Percentiles rank a stretch among this genome's conserved stretches.
Conservation (phyloP, 2,113 vertebrate species). For the Xiphophorus maculatus region DNA sequence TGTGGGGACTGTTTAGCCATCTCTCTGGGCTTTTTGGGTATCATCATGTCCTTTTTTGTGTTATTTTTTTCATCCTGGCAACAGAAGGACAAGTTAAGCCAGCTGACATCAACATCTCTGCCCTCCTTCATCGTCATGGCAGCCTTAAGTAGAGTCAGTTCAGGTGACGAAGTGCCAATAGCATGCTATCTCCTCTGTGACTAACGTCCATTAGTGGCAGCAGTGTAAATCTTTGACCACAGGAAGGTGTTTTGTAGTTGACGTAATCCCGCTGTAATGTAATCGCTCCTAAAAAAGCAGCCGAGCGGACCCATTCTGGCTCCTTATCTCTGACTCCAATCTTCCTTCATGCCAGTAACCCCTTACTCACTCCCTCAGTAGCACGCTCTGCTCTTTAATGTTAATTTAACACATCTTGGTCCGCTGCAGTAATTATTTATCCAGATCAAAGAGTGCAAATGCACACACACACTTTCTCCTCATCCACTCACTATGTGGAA, state of each 20-base stretch:
- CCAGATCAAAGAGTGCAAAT: constrained; percentile 26
- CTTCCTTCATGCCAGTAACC: constrained; percentile 42
- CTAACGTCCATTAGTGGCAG: constrained; percentile 33
- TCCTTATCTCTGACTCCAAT: constrained; percentile 58
- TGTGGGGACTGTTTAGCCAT: constrained; percentile 54
- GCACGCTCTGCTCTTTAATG: constrained; percentile 10
- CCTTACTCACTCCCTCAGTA: constrained; percentile 28
- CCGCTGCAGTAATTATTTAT: constrained; percentile 22
- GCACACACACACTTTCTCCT: constrained; percentile 47
- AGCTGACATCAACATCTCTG: constrained; percentile 42
- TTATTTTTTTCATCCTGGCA: constrained; percentile 7
- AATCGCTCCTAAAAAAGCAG: constrained; percentile 29
- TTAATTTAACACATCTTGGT: constrained; percentile 17
- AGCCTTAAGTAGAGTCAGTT: constrained; percentile 33
- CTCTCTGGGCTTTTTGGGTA: constrained; percentile 23
- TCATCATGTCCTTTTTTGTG: constrained; percentile 15
- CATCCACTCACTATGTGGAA: constrained; percentile 29
- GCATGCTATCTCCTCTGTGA: constrained; percentile 55
- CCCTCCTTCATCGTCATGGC: constrained; percentile 36
- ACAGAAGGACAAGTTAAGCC: constrained; percentile 14
- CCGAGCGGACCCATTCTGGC: constrained; percentile 32
- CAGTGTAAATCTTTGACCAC: constrained; percentile 43
- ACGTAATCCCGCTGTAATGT: constrained; percentile 53
- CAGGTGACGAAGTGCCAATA: constrained; percentile 56
- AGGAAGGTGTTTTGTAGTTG: constrained; percentile 61